These are phyloP conservation scores for Seriola dumerili DNA, from an alignment of 2,113 vertebrate genomes.

Conservation along the genomic window DNA sequence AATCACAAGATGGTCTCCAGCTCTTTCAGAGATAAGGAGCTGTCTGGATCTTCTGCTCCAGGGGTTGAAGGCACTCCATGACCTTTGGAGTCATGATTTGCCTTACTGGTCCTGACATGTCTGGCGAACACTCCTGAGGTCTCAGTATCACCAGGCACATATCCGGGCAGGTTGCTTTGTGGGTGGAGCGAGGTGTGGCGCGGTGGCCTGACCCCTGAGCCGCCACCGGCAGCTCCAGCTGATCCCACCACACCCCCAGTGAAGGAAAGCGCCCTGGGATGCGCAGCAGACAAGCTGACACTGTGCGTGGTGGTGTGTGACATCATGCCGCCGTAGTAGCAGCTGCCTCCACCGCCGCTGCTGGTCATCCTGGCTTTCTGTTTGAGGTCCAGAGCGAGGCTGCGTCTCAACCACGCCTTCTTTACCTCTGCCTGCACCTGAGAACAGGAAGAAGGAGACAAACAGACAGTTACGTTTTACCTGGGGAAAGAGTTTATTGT, in stretches of 20 bases:
- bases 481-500: not conserved
- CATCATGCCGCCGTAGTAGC: conserved; percentile 87
- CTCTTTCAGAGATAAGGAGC: conserved; percentile 71
- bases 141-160: conserved; percentile 57
- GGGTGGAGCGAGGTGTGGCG: conserved; percentile 56
- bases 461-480: not conserved
- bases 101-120: conserved; percentile 33
- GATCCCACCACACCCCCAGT: conserved; percentile 43
- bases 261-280: conserved; percentile 68
- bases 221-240: conserved; percentile 22
- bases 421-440: conserved; percentile 89
- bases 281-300: conserved; percentile 77
- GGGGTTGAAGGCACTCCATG: conserved; percentile 1
- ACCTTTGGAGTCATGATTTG: conserved; percentile 29
- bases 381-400: conserved; percentile 84
- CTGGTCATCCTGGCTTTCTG: conserved; percentile 86
- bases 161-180: conserved; percentile 61
- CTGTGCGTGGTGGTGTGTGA: conserved; percentile 88
- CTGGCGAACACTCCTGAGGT: conserved; percentile 41
- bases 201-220: conserved; percentile 46
- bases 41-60: conserved; percentile 51
- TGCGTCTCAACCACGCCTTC: conserved; percentile 87
- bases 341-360: conserved; percentile 85
- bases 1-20: conserved; percentile 82
- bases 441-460: not conserved